phyloP scores from a whole-genome alignment of 2,797 vertebrate species.

The Catharus ustulatus region DNA sequence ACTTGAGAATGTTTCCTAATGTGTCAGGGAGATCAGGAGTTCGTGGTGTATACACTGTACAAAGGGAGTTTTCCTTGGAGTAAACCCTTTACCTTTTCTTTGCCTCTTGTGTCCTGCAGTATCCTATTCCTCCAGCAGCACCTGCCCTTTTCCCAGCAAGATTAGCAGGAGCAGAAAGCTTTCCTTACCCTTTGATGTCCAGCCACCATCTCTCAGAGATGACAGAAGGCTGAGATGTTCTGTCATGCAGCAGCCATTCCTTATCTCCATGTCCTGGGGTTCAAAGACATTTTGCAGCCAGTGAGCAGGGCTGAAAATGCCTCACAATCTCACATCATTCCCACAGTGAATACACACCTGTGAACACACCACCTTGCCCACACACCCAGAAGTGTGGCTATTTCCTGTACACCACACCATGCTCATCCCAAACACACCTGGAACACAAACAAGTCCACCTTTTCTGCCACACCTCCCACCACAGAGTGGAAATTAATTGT shows the following conservation, averaged over 20 bases:
- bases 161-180: not conserved
- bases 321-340: not conserved
- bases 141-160: not conserved
- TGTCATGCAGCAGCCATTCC: not conserved
- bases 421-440: not conserved
- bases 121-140: not conserved
- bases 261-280: not conserved
- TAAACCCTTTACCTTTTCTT: not conserved
- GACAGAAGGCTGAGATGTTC: not conserved
- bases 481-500: not conserved
- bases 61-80: not conserved
- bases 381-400: not conserved
- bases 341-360: not conserved
- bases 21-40: not conserved
- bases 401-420: not conserved
- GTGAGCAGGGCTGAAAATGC: not conserved
- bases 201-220: not conserved
- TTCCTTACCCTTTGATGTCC: not conserved
- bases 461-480: not conserved
- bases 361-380: not conserved
- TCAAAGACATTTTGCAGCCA: not conserved
- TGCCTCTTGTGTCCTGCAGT: not conserved
- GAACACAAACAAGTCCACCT: not conserved
- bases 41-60: not conserved
- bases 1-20: not conserved